phyloP scores from a whole-genome alignment of 2,888 invertebrate species.

The Pristionchus mayeri region DNA sequence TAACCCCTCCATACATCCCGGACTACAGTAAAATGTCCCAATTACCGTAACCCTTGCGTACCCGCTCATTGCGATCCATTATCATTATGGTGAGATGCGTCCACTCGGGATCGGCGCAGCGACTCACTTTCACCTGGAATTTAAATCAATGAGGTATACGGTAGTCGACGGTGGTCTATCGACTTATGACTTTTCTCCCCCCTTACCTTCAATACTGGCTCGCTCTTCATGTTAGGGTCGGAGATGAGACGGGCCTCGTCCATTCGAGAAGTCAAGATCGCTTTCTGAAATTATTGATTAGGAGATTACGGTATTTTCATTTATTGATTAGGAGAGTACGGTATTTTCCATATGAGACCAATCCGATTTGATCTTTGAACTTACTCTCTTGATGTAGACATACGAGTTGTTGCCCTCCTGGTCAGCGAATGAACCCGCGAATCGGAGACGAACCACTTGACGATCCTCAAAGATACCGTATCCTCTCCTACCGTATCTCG shows the following conservation, averaged over 20 bases:
- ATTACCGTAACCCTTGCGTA: background rate
- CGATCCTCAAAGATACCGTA: background rate
- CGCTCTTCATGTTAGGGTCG: background rate
- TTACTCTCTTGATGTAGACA: background rate
- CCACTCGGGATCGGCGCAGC: constrained; percentile 14
- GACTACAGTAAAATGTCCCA: no score
- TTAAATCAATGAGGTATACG: background rate
- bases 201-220: background rate
- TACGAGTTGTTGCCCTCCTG: background rate
- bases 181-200: no score
- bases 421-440: background rate
- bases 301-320: no score
- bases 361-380: background rate
- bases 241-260: background rate
- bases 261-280: background rate
- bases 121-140: constrained; percentile 18
- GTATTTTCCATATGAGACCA: no score
- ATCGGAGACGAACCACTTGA: background rate
- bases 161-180: no score
- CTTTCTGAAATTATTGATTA: constrained; percentile 17
- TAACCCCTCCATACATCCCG: no score
- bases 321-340: no score
- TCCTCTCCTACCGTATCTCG: background rate
- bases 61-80: constrained; percentile 14
- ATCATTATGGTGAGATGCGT: constrained; percentile 27